These are phyloP conservation scores for Eurois occulta DNA, from an alignment of 2,888 invertebrate species.

Conservation along the genomic window DNA sequence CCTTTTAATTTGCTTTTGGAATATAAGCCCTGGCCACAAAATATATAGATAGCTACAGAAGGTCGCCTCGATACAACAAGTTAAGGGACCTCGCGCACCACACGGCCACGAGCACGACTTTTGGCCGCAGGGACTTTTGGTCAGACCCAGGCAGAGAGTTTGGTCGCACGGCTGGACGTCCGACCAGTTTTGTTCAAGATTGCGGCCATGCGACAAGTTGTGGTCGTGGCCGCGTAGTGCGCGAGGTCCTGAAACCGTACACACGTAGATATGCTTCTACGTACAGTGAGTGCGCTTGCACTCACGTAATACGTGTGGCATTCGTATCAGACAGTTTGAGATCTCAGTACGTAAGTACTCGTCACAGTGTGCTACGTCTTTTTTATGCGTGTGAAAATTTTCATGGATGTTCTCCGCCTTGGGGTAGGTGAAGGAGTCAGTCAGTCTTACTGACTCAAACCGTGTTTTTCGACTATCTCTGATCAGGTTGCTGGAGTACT, in stretches of 20 bases:
- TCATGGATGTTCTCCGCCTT: not conserved
- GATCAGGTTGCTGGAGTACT: not conserved
- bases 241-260: not conserved
- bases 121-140: not conserved
- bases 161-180: not conserved
- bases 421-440: not conserved
- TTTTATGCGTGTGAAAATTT: not conserved
- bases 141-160: not conserved
- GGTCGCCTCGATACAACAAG: not conserved
- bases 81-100: not conserved
- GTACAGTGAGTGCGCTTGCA: not conserved
- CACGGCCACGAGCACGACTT: not conserved
- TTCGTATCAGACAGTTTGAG: not conserved
- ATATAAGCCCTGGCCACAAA: conserved; percentile 6
- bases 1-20: conserved; percentile 44
- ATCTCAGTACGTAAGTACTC: not conserved
- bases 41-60: not conserved
- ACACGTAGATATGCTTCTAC: not conserved
- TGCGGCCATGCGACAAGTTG: not conserved
- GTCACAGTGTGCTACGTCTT: not conserved
- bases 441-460: not conserved
- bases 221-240: not conserved
- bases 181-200: not conserved
- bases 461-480: not conserved
- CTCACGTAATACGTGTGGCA: no score